Evolutionary conservation across 1,140 invertebrate species (phyloP).

Genomic region (Calliopsis andreniformis): DNA sequence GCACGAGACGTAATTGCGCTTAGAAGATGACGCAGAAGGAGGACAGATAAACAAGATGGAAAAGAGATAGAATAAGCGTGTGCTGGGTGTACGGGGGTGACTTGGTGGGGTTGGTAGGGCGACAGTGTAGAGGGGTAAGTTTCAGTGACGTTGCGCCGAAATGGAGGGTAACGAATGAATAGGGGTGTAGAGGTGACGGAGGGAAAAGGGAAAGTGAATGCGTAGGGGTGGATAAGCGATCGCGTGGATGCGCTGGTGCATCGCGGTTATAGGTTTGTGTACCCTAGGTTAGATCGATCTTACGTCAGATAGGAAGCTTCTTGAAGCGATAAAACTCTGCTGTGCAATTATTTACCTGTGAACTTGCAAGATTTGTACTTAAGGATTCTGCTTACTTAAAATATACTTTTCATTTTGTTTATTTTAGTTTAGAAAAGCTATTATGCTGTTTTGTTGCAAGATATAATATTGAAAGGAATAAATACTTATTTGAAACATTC

Average conservation of each 20-base stretch:
- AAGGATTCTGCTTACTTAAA: no score
- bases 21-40: constrained; percentile 36
- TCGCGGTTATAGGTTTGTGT: constrained; percentile 42
- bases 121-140: constrained; percentile 4
- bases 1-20: constrained; percentile 42
- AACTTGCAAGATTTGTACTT: no score
- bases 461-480: no score
- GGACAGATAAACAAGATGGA: constrained; percentile 36
- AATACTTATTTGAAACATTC: no score
- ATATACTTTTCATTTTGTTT: no score
- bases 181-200: constrained; percentile 31
- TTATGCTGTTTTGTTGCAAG: no score
- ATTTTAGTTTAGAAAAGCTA: no score
- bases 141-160: constrained; percentile 49
- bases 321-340: no score
- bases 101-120: constrained; percentile 48
- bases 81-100: constrained; percentile 41
- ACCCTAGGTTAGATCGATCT: constrained; percentile 2
- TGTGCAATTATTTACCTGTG: no score
- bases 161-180: constrained; percentile 45
- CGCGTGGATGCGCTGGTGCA: constrained; percentile 39
- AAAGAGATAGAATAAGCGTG: constrained; percentile 25
- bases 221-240: constrained; percentile 4
- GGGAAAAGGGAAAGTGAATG: constrained; percentile 42
- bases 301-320: constrained; percentile 7